phyloP scores from a whole-genome alignment of 2,113 vertebrate species.

The Globicephala melas region DNA sequence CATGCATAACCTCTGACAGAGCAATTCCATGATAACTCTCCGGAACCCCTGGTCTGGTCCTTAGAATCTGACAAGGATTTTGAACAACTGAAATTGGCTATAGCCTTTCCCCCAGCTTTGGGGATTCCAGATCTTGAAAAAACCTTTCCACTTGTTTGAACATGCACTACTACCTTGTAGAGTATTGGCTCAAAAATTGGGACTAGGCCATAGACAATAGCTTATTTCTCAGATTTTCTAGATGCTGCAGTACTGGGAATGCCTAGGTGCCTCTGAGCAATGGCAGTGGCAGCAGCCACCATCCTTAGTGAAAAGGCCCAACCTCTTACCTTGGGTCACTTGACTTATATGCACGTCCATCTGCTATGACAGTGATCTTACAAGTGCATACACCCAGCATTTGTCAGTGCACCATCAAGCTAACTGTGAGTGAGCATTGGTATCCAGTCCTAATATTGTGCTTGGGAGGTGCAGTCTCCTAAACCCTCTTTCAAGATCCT shows the following conservation, averaged over 20 bases:
- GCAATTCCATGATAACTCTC: neutral
- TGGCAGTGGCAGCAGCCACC: neutral
- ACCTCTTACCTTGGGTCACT: neutral
- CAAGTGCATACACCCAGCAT: neutral
- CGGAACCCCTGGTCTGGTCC: neutral
- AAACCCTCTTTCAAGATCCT: neutral
- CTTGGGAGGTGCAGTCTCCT: neutral
- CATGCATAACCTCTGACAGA: neutral
- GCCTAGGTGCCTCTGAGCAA: neutral
- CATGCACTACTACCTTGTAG: neutral
- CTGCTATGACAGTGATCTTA: neutral
- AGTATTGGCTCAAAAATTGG: neutral
- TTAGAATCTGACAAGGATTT: neutral
- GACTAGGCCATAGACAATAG: neutral
- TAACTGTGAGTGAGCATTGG: neutral
- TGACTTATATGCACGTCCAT: neutral
- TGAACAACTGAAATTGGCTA: neutral
- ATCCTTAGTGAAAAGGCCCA: neutral
- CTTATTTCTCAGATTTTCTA: neutral
- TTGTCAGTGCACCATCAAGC: neutral
- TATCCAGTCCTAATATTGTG: neutral
- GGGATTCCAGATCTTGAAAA: neutral
- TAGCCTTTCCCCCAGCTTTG: neutral
- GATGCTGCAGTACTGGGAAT: too few species aligned
- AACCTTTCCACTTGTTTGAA: neutral